Percentiles rank a stretch among this genome's conserved stretches.
These are phyloP conservation scores for Smittia aterrima DNA, from an alignment of 2,888 invertebrate genomes.

Conservation along the genomic window DNA sequence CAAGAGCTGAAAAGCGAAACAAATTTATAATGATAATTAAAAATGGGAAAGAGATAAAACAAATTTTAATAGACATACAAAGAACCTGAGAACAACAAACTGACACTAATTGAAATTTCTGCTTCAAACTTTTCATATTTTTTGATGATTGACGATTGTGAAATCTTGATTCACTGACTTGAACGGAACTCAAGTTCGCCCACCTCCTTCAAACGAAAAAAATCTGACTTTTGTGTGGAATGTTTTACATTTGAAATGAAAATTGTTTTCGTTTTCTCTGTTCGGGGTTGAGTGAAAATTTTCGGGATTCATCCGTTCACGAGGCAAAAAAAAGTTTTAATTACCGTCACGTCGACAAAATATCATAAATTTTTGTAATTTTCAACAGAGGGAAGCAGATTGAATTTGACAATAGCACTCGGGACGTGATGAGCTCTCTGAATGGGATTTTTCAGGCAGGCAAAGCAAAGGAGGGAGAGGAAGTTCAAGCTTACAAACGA, in stretches of 20 bases:
- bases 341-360: conserved; percentile 38
- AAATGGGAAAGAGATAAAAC: neutral
- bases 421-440: conserved; percentile 33
- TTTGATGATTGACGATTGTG: neutral
- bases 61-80: too few species aligned
- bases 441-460: neutral
- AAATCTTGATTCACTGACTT: neutral
- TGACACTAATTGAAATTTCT: too few species aligned
- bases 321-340: conserved; percentile 22
- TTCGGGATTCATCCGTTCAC: neutral
- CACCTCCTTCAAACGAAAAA: neutral
- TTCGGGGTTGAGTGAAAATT: neutral
- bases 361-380: conserved; percentile 41
- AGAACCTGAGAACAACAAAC: too few species aligned
- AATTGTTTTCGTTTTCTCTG: neutral
- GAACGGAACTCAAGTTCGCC: neutral
- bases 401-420: conserved; percentile 39
- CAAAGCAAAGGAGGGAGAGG: neutral
- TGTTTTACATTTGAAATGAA: conserved; percentile 16
- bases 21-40: neutral
- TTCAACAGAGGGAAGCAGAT: conserved; percentile 29
- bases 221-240: conserved; percentile 26
- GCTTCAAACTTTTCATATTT: too few species aligned
- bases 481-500: neutral
- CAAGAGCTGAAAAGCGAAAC: too few species aligned